phyloP scores from a whole-genome alignment of 1,140 invertebrate species.

The Lepidurus apus region DNA sequence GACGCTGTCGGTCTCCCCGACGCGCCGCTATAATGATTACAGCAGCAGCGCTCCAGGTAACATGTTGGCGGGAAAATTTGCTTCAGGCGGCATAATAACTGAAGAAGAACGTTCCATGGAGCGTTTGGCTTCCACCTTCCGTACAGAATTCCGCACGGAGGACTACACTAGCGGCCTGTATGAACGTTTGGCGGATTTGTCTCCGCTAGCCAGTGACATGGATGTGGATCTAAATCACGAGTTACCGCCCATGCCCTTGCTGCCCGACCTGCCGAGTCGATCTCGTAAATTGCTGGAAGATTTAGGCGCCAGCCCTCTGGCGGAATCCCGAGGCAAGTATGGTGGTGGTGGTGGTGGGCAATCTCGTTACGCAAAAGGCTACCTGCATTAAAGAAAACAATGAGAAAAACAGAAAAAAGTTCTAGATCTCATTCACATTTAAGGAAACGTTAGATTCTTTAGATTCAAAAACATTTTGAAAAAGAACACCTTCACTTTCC shows the following conservation, averaged over 20 bases:
- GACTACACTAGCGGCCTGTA: constrained; percentile 47
- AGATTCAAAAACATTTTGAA: neutral
- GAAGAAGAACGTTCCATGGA: constrained; percentile 52
- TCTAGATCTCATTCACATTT: neutral
- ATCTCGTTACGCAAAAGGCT: constrained; percentile 31
- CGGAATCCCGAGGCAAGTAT: constrained; percentile 45
- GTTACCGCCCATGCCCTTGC: constrained; percentile 52
- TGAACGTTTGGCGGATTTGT: constrained; percentile 48
- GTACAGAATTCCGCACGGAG: constrained; percentile 45
- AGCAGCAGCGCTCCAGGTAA: constrained; percentile 28
- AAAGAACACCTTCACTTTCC: constrained; percentile 16
- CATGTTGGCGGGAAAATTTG: constrained; percentile 34
- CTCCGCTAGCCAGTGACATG: constrained; percentile 44
- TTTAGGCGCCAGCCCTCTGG: constrained; percentile 51
- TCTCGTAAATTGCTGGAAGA: constrained; percentile 57
- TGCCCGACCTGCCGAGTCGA: constrained; percentile 57
- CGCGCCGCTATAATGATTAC: constrained; percentile 23
- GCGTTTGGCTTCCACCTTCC: constrained; percentile 51
- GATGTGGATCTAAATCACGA: constrained; percentile 37
- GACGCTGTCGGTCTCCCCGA: constrained; percentile 31
- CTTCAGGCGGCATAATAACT: constrained; percentile 40
- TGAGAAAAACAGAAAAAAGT: constrained; percentile 13
- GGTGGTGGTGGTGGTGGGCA: constrained; percentile 31
- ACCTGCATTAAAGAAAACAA: neutral
- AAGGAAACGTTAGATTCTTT: neutral